phyloP scores from a whole-genome alignment of 2,888 invertebrate species.

The Beris chalybata region DNA sequence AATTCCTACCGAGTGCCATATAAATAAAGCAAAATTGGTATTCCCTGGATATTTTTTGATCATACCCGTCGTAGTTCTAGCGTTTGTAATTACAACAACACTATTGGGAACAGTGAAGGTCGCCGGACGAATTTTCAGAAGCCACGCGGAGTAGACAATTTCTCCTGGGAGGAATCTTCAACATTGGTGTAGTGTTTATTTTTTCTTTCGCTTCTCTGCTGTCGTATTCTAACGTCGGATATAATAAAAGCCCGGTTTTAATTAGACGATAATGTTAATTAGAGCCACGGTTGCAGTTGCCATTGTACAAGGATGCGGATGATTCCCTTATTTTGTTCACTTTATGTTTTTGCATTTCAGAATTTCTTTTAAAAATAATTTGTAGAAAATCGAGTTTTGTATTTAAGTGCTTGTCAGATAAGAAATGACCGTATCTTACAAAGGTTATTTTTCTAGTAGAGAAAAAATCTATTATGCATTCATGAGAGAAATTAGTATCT shows the following conservation, averaged over 20 bases:
- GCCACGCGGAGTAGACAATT: conserved; percentile 6
- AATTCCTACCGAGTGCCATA: conserved; percentile 29
- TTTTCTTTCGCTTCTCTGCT: conserved; percentile 1
- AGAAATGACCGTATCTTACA: no score
- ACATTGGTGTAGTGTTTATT: neutral
- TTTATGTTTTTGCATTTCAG: no score
- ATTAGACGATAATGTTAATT: conserved; percentile 34
- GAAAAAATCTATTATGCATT: no score
- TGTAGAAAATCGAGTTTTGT: no score
- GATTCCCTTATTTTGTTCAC: no score
- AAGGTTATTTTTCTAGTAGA: no score
- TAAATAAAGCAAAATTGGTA: conserved; percentile 18
- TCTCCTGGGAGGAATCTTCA: conserved; percentile 16
- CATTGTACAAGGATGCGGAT: no score
- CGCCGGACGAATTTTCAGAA: neutral
- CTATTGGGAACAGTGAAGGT: neutral
- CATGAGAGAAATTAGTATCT: no score
- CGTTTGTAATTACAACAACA: conserved; percentile 19
- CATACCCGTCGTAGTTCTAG: neutral
- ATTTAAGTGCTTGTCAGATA: no score
- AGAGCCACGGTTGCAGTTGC: conserved; percentile 22
- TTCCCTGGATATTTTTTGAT: no score
- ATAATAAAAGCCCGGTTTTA: conserved; percentile 27
- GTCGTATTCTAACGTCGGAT: neutral
- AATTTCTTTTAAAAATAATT: no score